These are phyloP conservation scores for Mechanitis messenoides DNA, from an alignment of 2,888 invertebrate species.

Conservation along the genomic window DNA sequence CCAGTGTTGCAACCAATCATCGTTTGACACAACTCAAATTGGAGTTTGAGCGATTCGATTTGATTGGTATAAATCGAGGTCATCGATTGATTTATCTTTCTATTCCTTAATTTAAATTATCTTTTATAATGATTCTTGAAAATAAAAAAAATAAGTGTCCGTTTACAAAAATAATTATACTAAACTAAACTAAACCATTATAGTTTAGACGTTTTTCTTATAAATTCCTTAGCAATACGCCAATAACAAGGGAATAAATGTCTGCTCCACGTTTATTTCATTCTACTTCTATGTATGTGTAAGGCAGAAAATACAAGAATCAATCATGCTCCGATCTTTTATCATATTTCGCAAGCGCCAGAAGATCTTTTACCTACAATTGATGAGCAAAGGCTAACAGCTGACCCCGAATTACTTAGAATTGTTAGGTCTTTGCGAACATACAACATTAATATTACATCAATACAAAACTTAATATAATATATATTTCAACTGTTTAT, in stretches of 20 bases:
- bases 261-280: conserved; percentile 18
- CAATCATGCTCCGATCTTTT: conserved; percentile 60
- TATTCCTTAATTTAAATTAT: conserved; percentile 31
- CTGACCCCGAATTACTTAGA: conserved; percentile 56
- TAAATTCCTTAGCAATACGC: not conserved
- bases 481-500: no score
- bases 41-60: conserved; percentile 62
- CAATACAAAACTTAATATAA: not conserved
- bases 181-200: no score
- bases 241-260: no score
- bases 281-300: conserved; percentile 19
- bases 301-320: conserved; percentile 53
- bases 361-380: conserved; percentile 69
- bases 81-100: conserved; percentile 66
- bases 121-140: conserved; percentile 8
- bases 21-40: conserved; percentile 72
- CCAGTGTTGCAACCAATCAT: conserved; percentile 72
- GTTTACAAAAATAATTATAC: not conserved
- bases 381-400: conserved; percentile 62
- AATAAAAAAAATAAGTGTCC: not conserved
- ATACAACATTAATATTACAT: not conserved
- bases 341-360: conserved; percentile 59
- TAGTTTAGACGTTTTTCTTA: not conserved
- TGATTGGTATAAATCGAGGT: conserved; percentile 72
- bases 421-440: conserved; percentile 36